Evolutionary conservation across 2,113 vertebrate genomes (phyloP).

Genomic region (Pelmatolapia mariae): DNA sequence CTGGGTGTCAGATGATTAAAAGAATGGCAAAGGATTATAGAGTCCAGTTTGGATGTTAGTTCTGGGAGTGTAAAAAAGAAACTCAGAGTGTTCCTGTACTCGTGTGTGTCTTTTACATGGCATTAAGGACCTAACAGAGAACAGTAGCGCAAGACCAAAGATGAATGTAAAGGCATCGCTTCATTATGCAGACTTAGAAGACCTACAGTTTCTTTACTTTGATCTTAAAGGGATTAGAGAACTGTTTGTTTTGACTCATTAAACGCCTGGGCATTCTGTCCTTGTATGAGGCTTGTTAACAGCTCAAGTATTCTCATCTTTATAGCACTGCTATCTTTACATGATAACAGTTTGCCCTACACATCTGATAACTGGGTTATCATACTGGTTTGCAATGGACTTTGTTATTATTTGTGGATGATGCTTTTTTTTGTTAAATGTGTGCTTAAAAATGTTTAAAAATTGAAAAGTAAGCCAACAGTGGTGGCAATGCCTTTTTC

Average conservation of each 20-base stretch:
- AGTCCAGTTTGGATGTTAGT: constrained; percentile 69
- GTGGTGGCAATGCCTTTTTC: background rate
- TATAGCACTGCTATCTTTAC: background rate
- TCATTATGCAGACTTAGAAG: constrained; percentile 74
- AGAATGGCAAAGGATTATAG: constrained; percentile 92
- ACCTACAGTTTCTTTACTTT: constrained; percentile 77
- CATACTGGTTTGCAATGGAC: background rate
- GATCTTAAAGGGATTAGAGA: constrained; percentile 76
- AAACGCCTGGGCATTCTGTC: constrained; percentile 61
- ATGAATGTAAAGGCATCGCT: constrained; percentile 66
- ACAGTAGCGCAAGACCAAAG: constrained; percentile 45
- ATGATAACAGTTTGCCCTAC: background rate
- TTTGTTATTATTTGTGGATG: background rate
- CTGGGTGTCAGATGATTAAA: constrained; percentile 92
- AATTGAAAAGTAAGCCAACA: background rate
- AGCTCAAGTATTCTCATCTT: background rate
- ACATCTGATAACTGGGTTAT: background rate
- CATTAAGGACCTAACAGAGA: constrained; percentile 24
- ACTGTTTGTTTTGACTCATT: constrained; percentile 75
- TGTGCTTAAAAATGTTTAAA: background rate
- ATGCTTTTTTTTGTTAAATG: background rate
- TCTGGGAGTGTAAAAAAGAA: constrained; percentile 38
- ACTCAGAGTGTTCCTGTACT: constrained; percentile 21
- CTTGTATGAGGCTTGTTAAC: constrained; percentile 21
- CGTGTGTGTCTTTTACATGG: constrained; percentile 41